Evolutionary conservation across 2,888 invertebrate genomes (phyloP).

Genomic region (Lasioglossum villosulum): DNA sequence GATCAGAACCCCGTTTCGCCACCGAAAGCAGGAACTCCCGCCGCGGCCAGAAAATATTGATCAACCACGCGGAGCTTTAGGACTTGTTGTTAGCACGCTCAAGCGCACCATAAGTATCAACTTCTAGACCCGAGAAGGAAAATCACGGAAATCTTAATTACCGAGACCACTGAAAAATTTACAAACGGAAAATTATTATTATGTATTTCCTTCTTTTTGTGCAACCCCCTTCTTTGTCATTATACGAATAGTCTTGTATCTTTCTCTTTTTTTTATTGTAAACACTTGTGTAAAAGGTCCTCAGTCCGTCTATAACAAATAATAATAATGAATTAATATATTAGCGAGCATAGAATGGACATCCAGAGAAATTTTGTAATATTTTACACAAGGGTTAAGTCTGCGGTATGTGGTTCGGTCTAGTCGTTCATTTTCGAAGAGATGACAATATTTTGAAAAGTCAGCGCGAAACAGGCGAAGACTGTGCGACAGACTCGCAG

Average conservation of each 20-base stretch:
- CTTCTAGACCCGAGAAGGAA: not conserved
- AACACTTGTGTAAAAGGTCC: no score
- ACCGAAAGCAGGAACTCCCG: not conserved
- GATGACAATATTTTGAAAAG: not conserved
- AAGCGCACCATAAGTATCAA: not conserved
- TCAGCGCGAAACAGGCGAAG: constrained; percentile 14
- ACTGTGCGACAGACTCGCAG: not conserved
- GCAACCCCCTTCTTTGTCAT: no score
- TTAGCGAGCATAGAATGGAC: no score
- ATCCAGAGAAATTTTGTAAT: no score
- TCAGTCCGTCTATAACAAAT: no score
- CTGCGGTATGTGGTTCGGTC: no score
- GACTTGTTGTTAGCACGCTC: not conserved
- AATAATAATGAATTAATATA: no score
- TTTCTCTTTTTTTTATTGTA: no score
- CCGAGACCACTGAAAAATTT: not conserved
- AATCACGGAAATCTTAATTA: not conserved
- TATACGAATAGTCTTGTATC: no score
- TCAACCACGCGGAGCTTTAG: constrained; percentile 1
- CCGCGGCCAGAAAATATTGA: not conserved
- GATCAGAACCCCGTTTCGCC: constrained; percentile 57
- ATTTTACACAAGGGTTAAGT: no score
- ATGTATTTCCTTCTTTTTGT: no score
- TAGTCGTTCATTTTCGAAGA: not conserved
- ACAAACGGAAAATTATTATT: not conserved